Conservation (phyloP, 2,113 vertebrate species). For the Lucifuga dentata region DNA sequence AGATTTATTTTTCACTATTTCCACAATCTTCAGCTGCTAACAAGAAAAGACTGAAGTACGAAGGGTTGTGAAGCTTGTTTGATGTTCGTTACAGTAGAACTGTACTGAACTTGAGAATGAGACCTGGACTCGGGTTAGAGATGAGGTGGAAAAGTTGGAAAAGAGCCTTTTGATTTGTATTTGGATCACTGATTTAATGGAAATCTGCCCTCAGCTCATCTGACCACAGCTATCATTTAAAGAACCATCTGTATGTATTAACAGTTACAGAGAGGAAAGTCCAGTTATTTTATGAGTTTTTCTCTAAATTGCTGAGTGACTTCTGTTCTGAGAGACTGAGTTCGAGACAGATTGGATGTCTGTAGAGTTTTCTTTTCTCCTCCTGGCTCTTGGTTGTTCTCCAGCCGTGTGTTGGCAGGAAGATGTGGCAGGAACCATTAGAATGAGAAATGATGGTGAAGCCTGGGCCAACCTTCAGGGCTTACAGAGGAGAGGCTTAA, state of each 20-base stretch:
- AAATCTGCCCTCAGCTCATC: too few species aligned
- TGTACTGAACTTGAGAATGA: slow-evolving; percentile 14
- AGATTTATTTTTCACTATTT: slow-evolving; percentile 3
- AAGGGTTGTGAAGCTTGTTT: slow-evolving; percentile 43
- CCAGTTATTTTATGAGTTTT: slow-evolving; percentile 10
- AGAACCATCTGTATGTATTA: neutral
- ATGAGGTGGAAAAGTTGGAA: too few species aligned
- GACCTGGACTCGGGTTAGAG: too few species aligned
- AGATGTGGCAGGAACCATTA: slow-evolving; percentile 78
- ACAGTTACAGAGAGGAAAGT: neutral
- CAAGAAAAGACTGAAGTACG: slow-evolving; percentile 34
- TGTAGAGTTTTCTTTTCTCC: slow-evolving; percentile 69
- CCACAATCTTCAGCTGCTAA: slow-evolving; percentile 3
- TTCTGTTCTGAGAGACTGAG: slow-evolving; percentile 34
- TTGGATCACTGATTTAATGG: too few species aligned
- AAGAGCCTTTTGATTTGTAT: too few species aligned
- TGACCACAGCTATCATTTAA: too few species aligned
- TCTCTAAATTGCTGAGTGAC: slow-evolving; percentile 19
- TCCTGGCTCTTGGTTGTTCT: slow-evolving; percentile 66
- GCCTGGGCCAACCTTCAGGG: slow-evolving; percentile 76
- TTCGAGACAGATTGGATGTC: slow-evolving; percentile 54
- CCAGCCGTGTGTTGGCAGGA: slow-evolving; percentile 68
- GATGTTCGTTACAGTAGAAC: too few species aligned
- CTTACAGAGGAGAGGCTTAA: slow-evolving; percentile 68
- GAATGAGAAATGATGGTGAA: slow-evolving; percentile 77